These are phyloP conservation scores for Antrozous pallidus DNA, from an alignment of 2,797 vertebrate species.

Conservation along the genomic window DNA sequence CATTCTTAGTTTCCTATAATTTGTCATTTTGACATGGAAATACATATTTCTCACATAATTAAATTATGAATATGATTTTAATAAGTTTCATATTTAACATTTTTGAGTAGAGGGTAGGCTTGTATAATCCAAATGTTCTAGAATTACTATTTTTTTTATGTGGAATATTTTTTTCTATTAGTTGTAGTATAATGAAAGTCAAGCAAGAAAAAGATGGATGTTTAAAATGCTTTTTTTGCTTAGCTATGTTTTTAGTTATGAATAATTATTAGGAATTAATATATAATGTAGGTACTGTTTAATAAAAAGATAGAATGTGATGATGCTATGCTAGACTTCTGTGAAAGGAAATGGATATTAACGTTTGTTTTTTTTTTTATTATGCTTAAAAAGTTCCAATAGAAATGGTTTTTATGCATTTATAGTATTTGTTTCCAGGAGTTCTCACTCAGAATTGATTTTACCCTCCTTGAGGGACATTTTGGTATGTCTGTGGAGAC, in stretches of 20 bases:
- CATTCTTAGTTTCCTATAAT: not conserved
- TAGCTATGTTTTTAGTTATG: not conserved
- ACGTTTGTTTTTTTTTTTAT: not conserved
- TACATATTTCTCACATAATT: not conserved
- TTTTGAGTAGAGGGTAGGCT: not conserved
- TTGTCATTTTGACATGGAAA: conserved; percentile 1
- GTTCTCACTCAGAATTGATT: not conserved
- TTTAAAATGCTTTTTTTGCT: not conserved
- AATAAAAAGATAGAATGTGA: not conserved
- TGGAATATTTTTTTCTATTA: conserved; percentile 24
- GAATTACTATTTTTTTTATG: conserved; percentile 35
- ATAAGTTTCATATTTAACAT: not conserved
- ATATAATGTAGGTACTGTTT: not conserved
- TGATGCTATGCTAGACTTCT: not conserved
- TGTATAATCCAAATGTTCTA: not conserved
- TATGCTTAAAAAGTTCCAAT: not conserved
- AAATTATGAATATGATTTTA: not conserved
- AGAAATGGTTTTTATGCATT: not conserved
- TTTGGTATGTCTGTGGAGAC: not conserved
- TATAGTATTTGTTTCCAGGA: not conserved
- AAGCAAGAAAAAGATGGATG: not conserved
- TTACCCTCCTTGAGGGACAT: not conserved
- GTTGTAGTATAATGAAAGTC: not conserved
- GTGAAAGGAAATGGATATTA: not conserved
- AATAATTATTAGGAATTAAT: not conserved